These are phyloP conservation scores for Hyperoplus lanceolatus DNA, from an alignment of 2,797 vertebrate genomes.

Conservation along the genomic window DNA sequence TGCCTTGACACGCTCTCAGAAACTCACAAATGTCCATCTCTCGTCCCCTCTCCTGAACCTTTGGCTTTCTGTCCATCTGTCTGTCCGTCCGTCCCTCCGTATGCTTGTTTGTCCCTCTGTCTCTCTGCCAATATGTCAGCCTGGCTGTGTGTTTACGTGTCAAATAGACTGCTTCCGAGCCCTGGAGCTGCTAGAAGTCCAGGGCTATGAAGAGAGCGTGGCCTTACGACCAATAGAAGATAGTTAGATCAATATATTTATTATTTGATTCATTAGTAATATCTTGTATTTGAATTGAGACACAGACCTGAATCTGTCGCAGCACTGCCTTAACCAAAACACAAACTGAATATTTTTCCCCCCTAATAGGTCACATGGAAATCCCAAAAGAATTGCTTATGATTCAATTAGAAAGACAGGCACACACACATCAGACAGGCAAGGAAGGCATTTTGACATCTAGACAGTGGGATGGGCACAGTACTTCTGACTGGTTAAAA, in stretches of 20 bases:
- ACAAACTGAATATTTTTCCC: neutral
- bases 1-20: slow-evolving; percentile 13
- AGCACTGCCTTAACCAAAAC: neutral
- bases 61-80: slow-evolving; percentile 39
- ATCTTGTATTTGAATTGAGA: neutral
- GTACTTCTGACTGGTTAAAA: neutral
- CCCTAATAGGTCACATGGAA: neutral
- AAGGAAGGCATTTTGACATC: neutral
- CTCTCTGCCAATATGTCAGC: slow-evolving; percentile 44
- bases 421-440: neutral
- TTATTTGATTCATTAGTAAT: neutral
- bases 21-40: slow-evolving; percentile 14
- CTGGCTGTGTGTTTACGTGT: slow-evolving; percentile 20
- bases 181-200: slow-evolving; percentile 5
- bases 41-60: slow-evolving; percentile 37
- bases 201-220: slow-evolving; percentile 52
- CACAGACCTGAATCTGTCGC: neutral
- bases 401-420: slow-evolving; percentile 6
- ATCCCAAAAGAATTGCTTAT: neutral
- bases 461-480: slow-evolving; percentile 7
- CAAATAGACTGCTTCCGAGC: neutral
- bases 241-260: neutral
- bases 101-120: slow-evolving; percentile 26
- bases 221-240: slow-evolving; percentile 58
- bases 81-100: slow-evolving; percentile 37